Evolutionary conservation across 2,113 vertebrate species (phyloP).

Genomic region (Sphyrna mokarran): DNA sequence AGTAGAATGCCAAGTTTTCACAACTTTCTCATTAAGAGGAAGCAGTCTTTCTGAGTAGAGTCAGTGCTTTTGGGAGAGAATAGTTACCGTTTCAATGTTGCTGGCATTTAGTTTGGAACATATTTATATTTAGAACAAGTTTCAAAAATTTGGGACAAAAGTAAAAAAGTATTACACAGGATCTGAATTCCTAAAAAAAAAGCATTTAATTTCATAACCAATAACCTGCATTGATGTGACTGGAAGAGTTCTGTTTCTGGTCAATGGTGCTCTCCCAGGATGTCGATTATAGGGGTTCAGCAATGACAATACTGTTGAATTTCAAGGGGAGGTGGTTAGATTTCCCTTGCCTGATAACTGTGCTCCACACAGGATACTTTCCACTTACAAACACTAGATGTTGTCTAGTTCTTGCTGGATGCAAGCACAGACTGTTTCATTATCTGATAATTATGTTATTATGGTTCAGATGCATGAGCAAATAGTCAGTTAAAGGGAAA

Average conservation of each 20-base stretch:
- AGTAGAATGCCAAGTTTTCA: neutral
- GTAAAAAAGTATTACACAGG: neutral
- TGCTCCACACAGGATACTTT: too few relatives aligned
- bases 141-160: neutral
- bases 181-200: neutral
- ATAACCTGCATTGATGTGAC: neutral
- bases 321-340: too few relatives aligned
- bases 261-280: too few relatives aligned
- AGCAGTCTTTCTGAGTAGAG: neutral
- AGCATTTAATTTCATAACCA: neutral
- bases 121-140: neutral
- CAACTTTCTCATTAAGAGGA: neutral
- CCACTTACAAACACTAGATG: too few relatives aligned
- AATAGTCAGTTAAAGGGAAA: neutral
- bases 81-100: neutral
- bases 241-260: too few relatives aligned
- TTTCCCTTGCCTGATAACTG: too few relatives aligned
- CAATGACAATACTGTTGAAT: too few relatives aligned
- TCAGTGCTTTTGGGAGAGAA: neutral
- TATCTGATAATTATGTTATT: too few relatives aligned
- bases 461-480: neutral
- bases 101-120: neutral
- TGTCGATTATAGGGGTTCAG: too few relatives aligned
- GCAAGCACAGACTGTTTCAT: too few relatives aligned
- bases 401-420: too few relatives aligned